Percentiles rank a stretch among this genome's conserved stretches.
Evolutionary conservation across 2,797 vertebrate species (phyloP).

Genomic region (Phataginus tetradactyla): DNA sequence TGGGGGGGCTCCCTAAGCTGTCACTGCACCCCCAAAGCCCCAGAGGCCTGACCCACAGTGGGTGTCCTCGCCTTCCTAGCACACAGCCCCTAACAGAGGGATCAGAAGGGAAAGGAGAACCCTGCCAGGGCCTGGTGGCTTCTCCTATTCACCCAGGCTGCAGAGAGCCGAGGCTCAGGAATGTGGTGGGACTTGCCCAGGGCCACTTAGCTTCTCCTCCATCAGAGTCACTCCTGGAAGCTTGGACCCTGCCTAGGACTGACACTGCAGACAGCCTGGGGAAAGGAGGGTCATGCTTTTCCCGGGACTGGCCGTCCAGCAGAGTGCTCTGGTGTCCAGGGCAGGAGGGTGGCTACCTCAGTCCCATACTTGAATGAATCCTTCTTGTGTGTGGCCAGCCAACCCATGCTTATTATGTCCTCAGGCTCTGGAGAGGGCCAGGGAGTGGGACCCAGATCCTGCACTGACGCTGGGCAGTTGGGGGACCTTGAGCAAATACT

Average conservation of each 20-base stretch:
- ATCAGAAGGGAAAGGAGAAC: neutral
- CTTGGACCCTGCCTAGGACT: neutral
- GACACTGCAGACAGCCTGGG: neutral
- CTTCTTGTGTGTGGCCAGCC: too few relatives aligned
- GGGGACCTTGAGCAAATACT: neutral
- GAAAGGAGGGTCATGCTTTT: neutral
- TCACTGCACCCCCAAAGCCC: neutral
- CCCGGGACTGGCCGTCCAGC: neutral
- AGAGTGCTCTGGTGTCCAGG: fast-evolving
- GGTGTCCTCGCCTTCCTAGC: neutral
- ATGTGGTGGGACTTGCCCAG: neutral
- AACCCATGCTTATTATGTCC: too few relatives aligned
- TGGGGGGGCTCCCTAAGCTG: neutral
- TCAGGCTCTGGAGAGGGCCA: neutral
- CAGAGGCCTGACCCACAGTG: neutral
- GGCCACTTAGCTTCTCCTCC: neutral
- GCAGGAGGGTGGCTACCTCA: neutral
- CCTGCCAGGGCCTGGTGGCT: neutral
- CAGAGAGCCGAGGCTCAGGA: neutral
- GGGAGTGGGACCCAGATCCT: neutral
- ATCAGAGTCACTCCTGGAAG: neutral
- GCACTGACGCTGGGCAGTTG: neutral
- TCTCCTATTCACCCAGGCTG: neutral
- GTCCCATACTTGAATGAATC: neutral
- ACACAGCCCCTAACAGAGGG: neutral